phyloP scores from a whole-genome alignment of 2,888 invertebrate genomes.

The Leuctra nigra region DNA sequence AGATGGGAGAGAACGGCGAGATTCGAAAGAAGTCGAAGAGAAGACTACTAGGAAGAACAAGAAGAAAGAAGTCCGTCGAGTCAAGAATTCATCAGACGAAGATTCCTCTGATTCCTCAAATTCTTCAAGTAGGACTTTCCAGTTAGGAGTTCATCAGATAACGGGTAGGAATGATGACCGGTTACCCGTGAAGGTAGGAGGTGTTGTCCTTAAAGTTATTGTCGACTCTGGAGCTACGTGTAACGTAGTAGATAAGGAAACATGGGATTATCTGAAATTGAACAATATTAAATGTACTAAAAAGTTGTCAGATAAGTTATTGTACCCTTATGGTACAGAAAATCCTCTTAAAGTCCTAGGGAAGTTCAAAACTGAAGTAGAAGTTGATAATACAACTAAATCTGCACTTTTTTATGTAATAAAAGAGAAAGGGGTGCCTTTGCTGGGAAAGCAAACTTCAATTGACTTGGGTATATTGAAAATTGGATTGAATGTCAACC shows the following conservation, averaged over 20 bases:
- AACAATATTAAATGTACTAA: slow-evolving; percentile 6
- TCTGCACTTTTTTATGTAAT: slow-evolving; percentile 14
- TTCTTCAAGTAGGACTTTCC: not conserved
- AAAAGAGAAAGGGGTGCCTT: slow-evolving; percentile 16
- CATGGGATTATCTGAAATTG: slow-evolving; percentile 13
- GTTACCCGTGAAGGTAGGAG: slow-evolving; percentile 14
- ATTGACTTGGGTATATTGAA: slow-evolving; percentile 16
- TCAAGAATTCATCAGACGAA: too few species aligned
- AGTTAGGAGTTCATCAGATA: not conserved
- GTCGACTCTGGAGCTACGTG: slow-evolving; percentile 17
- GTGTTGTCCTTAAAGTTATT: slow-evolving; percentile 10
- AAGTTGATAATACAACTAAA: not conserved
- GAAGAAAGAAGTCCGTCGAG: too few species aligned
- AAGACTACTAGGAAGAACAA: too few species aligned
- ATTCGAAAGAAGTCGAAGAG: too few species aligned
- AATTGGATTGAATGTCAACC: not conserved
- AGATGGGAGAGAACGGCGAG: too few species aligned
- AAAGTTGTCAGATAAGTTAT: not conserved
- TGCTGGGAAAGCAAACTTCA: slow-evolving; percentile 19
- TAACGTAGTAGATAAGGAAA: slow-evolving; percentile 15
- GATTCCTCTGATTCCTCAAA: too few species aligned
- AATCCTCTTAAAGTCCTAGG: slow-evolving; percentile 7
- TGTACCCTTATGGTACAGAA: slow-evolving; percentile 17
- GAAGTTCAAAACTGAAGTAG: slow-evolving; percentile 5
- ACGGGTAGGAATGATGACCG: not conserved